Conservation (phyloP, 1,140 invertebrate species). For the Potamilus streckersoni region DNA sequence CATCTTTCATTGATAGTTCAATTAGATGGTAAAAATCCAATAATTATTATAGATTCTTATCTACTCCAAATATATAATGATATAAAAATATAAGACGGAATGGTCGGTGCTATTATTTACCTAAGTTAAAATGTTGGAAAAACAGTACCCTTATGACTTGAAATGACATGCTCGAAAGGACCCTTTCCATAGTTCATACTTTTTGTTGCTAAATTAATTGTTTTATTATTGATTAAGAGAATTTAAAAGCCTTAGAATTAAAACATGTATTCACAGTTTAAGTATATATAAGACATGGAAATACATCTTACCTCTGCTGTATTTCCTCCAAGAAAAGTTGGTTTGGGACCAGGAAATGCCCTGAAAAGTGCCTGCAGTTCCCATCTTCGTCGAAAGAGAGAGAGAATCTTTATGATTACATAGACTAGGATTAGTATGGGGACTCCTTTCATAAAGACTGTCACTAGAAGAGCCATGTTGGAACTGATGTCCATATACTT, state of each 20-base stretch:
- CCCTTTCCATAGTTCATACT: background rate
- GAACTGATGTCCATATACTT: too few species aligned
- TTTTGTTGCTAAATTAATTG: background rate
- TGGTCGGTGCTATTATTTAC: too few species aligned
- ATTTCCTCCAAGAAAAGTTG: conserved; percentile 40
- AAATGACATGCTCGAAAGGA: too few species aligned
- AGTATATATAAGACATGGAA: background rate
- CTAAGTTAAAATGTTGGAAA: too few species aligned
- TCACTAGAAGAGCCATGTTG: conserved; percentile 5
- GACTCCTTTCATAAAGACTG: conserved; percentile 8
- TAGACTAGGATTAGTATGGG: conserved; percentile 22
- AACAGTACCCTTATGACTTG: too few species aligned
- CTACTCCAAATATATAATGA: too few species aligned
- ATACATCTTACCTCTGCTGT: conserved; percentile 29
- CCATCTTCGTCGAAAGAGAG: conserved; percentile 19
- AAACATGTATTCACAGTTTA: background rate
- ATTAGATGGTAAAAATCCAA: too few species aligned
- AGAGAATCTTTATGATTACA: conserved; percentile 28
- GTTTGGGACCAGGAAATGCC: conserved; percentile 38
- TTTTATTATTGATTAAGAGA: background rate
- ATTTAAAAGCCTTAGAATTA: background rate
- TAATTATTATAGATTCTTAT: too few species aligned
- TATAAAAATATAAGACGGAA: too few species aligned
- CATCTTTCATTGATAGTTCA: too few species aligned
- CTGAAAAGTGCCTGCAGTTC: conserved; percentile 26